Evolutionary conservation across 2,113 vertebrate species (phyloP).

Genomic region (Equus przewalskii): DNA sequence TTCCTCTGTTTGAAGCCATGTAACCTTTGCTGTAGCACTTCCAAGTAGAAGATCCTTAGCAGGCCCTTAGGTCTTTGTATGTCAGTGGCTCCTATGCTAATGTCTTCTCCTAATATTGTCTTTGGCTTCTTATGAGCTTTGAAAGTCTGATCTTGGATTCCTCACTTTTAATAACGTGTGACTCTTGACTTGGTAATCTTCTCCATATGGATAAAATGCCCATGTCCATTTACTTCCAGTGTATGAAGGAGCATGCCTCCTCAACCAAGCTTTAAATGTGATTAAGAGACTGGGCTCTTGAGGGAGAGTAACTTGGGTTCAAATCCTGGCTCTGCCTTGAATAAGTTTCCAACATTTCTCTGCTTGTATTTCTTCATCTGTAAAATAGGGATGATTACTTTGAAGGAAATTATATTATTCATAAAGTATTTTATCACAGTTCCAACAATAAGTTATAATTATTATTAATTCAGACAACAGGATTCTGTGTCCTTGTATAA

Average conservation of each 20-base stretch:
- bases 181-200: slow-evolving; percentile 17
- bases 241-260: not conserved
- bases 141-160: slow-evolving; percentile 45
- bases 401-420: slow-evolving; percentile 62
- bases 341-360: slow-evolving; percentile 36
- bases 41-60: not conserved
- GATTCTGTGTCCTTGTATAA: slow-evolving; percentile 14
- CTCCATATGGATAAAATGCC: slow-evolving; percentile 15
- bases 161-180: not conserved
- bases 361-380: slow-evolving; percentile 39
- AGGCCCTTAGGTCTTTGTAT: not conserved
- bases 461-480: slow-evolving; percentile 18
- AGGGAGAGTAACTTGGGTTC: slow-evolving; percentile 46
- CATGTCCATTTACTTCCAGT: not conserved
- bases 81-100: not conserved
- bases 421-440: slow-evolving; percentile 61
- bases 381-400: slow-evolving; percentile 39
- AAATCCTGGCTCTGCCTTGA: slow-evolving; percentile 11
- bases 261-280: slow-evolving; percentile 4
- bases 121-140: not conserved
- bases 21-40: not conserved
- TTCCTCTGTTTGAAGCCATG: slow-evolving; percentile 33
- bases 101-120: not conserved
- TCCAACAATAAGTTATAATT: slow-evolving; percentile 45
- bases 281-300: slow-evolving; percentile 3